These are phyloP conservation scores for Panthera uncia DNA, from an alignment of 2,113 vertebrate species.

Conservation along the genomic window DNA sequence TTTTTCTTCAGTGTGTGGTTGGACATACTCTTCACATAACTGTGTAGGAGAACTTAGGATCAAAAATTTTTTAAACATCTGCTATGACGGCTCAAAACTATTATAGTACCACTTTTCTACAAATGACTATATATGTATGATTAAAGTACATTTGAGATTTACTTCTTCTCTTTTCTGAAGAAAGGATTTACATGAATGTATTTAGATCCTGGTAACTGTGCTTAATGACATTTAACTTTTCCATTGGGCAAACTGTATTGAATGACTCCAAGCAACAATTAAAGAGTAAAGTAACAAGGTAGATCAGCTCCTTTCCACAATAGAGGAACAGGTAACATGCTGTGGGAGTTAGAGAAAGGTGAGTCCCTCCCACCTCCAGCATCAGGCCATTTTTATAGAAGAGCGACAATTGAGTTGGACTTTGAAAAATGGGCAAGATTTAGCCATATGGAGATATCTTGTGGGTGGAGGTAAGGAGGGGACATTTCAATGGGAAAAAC, in stretches of 20 bases:
- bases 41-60: neutral
- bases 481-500: conserved; percentile 25
- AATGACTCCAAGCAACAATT: neutral
- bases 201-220: neutral
- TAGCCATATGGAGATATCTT: neutral
- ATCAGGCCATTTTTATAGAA: neutral
- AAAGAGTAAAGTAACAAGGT: neutral
- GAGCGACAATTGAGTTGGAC: neutral
- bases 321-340: neutral
- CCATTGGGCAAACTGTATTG: neutral
- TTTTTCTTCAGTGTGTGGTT: neutral
- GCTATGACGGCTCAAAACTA: neutral
- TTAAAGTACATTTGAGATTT: neutral
- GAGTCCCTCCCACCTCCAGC: neutral
- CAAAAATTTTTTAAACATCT: neutral
- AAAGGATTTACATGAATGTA: neutral
- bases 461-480: neutral
- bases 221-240: neutral
- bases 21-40: neutral
- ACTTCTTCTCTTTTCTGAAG: conserved; percentile 1
- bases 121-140: neutral
- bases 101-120: neutral
- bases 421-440: conserved; percentile 29
- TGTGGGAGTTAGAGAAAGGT: neutral
- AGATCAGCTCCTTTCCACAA: neutral